Evolutionary conservation across 2,113 vertebrate genomes (phyloP).

Genomic region (Oophaga pumilio): DNA sequence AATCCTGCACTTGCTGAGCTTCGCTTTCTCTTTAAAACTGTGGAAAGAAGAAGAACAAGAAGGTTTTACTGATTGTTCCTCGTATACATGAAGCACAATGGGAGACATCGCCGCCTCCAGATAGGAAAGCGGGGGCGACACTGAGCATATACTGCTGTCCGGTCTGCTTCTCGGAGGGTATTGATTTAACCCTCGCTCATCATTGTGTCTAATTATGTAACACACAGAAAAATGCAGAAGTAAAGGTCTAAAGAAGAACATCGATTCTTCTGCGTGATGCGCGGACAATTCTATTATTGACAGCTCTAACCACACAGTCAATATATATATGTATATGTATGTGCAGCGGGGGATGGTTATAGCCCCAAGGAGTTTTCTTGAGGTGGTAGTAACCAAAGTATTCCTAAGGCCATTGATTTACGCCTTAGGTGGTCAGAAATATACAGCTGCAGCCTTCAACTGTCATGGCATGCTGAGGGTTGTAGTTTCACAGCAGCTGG

Average conservation of each 20-base stretch:
- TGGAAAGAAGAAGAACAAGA: neutral
- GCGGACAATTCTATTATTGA: neutral
- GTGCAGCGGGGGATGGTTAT: too few relatives aligned
- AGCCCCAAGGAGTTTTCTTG: neutral
- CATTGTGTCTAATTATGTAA: neutral
- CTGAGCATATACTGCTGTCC: neutral
- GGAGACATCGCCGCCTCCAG: neutral
- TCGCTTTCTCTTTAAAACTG: constrained; percentile 1
- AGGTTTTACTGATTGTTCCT: neutral
- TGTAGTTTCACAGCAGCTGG: neutral
- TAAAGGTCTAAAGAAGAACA: neutral
- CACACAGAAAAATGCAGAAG: neutral
- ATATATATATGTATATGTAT: neutral
- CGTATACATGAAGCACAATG: neutral
- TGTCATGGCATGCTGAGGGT: neutral
- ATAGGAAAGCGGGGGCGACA: neutral
- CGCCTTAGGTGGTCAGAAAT: too few relatives aligned
- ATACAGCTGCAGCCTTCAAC: neutral
- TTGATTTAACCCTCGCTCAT: neutral
- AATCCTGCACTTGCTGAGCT: neutral
- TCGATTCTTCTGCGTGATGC: neutral
- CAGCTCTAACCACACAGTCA: neutral
- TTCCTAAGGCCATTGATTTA: too few relatives aligned
- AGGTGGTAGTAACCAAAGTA: neutral
- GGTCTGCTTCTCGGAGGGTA: neutral